Conservation (phyloP, 2,888 invertebrate genomes). For the Dasysyrphus albostriatus region DNA sequence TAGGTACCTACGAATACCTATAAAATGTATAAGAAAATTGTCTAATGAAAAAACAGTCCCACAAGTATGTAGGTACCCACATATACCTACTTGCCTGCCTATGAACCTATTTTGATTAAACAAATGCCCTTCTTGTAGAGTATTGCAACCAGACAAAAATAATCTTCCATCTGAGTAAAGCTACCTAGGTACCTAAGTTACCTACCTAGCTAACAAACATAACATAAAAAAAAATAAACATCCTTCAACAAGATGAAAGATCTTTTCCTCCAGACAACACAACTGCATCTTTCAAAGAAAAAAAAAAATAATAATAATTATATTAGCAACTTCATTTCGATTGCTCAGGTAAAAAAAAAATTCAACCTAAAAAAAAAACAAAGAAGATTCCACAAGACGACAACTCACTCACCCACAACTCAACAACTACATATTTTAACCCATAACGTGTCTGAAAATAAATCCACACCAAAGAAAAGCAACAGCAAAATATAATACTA, state of each 20-base stretch:
- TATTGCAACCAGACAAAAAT: too few relatives aligned
- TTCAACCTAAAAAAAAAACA: constrained; percentile 22
- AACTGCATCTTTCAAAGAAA: neutral
- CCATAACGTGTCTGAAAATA: constrained; percentile 70
- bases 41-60: too few relatives aligned
- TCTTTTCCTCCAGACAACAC: neutral
- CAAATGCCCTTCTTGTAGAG: too few relatives aligned
- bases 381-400: constrained; percentile 36
- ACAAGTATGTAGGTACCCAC: too few relatives aligned
- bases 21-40: too few relatives aligned
- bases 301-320: constrained; percentile 17
- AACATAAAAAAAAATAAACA: neutral
- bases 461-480: constrained; percentile 62
- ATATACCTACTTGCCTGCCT: too few relatives aligned
- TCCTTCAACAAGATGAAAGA: neutral
- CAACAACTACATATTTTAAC: constrained; percentile 37
- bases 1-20: too few relatives aligned
- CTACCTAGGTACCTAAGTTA: too few relatives aligned
- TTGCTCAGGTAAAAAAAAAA: constrained; percentile 47
- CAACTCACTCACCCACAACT: constrained; percentile 46
- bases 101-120: too few relatives aligned
- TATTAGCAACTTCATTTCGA: constrained; percentile 35
- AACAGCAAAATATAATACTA: constrained; percentile 44
- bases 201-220: neutral
- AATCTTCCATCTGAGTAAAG: too few relatives aligned